phyloP scores from a whole-genome alignment of 2,113 vertebrate genomes.

The Psilopogon haemacephalus region DNA sequence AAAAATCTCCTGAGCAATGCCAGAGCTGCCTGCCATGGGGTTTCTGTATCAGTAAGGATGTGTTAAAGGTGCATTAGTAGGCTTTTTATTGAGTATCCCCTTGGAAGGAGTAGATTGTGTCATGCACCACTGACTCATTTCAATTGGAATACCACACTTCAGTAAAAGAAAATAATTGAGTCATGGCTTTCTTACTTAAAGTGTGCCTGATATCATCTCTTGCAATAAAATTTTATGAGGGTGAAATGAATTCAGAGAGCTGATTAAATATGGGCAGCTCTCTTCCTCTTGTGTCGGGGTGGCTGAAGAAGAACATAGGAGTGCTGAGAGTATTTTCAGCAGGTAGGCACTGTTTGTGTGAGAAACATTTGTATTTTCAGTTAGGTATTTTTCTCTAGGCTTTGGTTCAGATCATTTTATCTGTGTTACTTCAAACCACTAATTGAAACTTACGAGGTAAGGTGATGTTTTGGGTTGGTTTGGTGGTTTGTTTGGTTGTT shows the following conservation, averaged over 20 bases:
- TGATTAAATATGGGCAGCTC: constrained; percentile 40
- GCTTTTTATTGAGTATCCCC: constrained; percentile 50
- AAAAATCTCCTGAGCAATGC: background rate
- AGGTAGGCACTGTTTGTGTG: constrained; percentile 1
- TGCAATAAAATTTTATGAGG: constrained; percentile 61
- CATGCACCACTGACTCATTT: constrained; percentile 62
- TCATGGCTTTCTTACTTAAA: constrained; percentile 63
- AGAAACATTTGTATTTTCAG: background rate
- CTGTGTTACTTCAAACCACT: background rate
- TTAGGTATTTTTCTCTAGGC: background rate
- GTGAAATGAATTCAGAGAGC: constrained; percentile 48
- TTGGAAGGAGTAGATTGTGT: constrained; percentile 60
- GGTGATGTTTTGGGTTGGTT: background rate
- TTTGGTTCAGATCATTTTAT: background rate
- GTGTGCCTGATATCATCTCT: constrained; percentile 50
- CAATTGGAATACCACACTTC: constrained; percentile 59
- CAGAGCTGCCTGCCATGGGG: background rate
- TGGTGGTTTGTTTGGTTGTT: background rate
- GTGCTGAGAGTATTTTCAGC: constrained; percentile 1
- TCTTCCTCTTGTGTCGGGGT: background rate
- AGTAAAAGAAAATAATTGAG: constrained; percentile 64
- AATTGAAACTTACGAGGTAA: background rate
- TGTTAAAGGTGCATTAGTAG: constrained; percentile 33
- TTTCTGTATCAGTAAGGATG: background rate
- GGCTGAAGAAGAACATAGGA: background rate